Conservation (phyloP, 2,113 vertebrate genomes). For the Paramisgurnus dabryanus region DNA sequence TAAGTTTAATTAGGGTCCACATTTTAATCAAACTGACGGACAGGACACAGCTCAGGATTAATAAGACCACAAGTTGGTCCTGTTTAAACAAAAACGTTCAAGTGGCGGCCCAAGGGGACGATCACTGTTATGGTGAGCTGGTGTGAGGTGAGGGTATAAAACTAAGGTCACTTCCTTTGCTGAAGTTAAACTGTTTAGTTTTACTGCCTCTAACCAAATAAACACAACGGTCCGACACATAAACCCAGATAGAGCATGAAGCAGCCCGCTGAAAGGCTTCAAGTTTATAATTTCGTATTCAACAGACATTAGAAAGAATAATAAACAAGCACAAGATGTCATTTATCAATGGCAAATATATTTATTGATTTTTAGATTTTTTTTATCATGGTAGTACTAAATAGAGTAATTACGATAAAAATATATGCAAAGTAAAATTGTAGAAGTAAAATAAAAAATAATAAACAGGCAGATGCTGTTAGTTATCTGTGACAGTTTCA, state of each 20-base stretch:
- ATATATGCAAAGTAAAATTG: too few species aligned
- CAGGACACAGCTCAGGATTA: background rate
- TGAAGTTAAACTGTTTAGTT: background rate
- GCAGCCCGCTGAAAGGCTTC: background rate
- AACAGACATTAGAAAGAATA: background rate
- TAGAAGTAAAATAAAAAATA: too few species aligned
- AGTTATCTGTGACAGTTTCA: background rate
- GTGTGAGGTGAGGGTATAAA: background rate
- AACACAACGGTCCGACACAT: background rate
- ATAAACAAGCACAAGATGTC: background rate
- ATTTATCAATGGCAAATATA: too few species aligned
- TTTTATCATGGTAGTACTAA: too few species aligned
- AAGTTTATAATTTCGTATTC: background rate
- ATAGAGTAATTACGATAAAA: too few species aligned
- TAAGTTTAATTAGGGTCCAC: slow-evolving; percentile 1
- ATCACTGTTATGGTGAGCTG: background rate
- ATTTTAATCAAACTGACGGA: background rate
- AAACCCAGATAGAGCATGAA: background rate
- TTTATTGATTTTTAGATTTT: too few species aligned
- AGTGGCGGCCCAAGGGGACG: background rate
- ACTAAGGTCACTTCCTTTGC: slow-evolving; percentile 31
- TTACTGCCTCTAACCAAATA: background rate
- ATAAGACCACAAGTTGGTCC: slow-evolving; percentile 3
- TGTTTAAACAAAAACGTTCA: slow-evolving; percentile 18
- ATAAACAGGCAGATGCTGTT: too few species aligned